Conservation (phyloP, 1,140 invertebrate genomes). For the Nylanderia fulva region DNA sequence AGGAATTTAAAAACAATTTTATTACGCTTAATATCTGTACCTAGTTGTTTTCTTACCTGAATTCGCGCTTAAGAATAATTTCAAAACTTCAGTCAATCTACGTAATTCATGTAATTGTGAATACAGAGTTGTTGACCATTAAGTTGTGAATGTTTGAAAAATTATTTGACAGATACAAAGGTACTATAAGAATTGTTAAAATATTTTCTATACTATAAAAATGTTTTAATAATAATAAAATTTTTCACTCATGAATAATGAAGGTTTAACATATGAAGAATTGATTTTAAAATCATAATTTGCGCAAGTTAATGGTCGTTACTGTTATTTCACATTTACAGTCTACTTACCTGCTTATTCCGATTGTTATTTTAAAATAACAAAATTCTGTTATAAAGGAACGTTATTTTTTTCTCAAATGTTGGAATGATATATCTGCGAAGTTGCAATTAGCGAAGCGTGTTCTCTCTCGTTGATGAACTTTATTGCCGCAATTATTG, state of each 20-base stretch:
- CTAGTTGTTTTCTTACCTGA: too few species aligned
- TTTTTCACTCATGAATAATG: not conserved
- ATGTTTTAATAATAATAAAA: too few species aligned
- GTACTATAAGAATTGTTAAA: too few species aligned
- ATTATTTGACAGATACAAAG: not conserved
- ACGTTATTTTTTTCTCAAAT: not conserved
- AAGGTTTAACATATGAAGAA: not conserved
- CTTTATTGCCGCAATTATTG: constrained; percentile 34
- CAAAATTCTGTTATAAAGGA: not conserved
- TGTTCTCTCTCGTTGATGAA: constrained; percentile 7
- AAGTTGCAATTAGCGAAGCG: constrained; percentile 19
- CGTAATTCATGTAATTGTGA: not conserved
- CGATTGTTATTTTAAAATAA: not conserved
- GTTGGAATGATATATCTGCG: not conserved
- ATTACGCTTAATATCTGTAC: too few species aligned
- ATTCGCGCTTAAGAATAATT: too few species aligned
- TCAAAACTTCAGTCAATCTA: too few species aligned
- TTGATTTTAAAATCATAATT: not conserved
- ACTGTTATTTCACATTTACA: not conserved
- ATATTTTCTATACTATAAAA: too few species aligned
- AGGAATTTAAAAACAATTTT: too few species aligned
- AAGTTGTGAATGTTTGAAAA: not conserved
- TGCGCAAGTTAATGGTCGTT: not conserved
- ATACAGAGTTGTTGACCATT: not conserved
- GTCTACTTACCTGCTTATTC: not conserved